Conservation (phyloP, 2,888 invertebrate genomes). For the Fabriciana adippe region DNA sequence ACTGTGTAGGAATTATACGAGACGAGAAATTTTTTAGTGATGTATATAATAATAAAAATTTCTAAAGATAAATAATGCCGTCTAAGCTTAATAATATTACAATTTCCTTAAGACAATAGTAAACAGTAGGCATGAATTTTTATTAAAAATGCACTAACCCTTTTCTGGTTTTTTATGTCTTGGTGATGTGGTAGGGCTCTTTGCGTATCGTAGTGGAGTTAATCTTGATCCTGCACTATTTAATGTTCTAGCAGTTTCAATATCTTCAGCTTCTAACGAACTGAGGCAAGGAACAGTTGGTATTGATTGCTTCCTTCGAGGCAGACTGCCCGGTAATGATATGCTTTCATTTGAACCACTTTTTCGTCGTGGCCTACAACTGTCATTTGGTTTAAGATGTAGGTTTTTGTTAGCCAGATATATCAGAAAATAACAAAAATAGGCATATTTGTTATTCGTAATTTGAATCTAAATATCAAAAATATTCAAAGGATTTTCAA, state of each 20-base stretch:
- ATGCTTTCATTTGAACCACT: conserved; percentile 83
- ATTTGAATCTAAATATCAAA: too few relatives aligned
- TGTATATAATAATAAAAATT: neutral
- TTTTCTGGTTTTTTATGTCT: conserved; percentile 72
- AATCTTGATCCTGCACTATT: conserved; percentile 75
- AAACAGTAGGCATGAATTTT: too few relatives aligned
- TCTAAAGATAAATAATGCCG: too few relatives aligned
- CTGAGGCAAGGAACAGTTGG: conserved; percentile 74
- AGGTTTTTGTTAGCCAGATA: too few relatives aligned
- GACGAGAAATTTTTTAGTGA: neutral
- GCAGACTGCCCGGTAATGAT: conserved; percentile 84
- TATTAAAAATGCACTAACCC: conserved; percentile 48
- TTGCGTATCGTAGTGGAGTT: conserved; percentile 73
- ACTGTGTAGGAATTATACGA: too few relatives aligned
- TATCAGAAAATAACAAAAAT: too few relatives aligned
- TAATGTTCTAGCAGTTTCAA: conserved; percentile 73
- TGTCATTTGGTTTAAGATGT: neutral
- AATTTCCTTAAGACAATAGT: too few relatives aligned
- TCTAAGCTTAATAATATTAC: too few relatives aligned
- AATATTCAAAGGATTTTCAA: too few relatives aligned
- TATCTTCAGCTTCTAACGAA: conserved; percentile 78
- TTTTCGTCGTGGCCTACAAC: conserved; percentile 71
- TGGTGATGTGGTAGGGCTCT: conserved; percentile 79
- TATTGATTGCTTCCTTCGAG: conserved; percentile 83
- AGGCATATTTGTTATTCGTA: too few relatives aligned